Evolutionary conservation across 1,140 invertebrate species (phyloP), one percentile per base, ranked within the genome.

Genomic region (Drosophila kurseongensis): DNA sequence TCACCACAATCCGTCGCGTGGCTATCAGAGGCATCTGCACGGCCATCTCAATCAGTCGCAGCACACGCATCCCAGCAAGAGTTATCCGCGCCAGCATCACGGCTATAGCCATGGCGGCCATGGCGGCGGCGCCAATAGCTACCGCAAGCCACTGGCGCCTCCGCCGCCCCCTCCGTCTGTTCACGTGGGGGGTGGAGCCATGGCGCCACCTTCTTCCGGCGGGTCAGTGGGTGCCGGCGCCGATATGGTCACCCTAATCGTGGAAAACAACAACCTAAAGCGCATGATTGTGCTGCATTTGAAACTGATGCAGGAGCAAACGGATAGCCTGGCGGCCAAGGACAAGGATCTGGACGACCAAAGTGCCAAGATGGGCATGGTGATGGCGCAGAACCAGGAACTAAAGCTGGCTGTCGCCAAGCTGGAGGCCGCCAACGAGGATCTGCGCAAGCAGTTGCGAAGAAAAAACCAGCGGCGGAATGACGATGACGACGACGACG

Each of bases 241-340:
- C 14, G 80, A 88, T 55, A 57, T 88, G 7, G 74, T 80, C 13
- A 75, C 77, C n/a, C 41, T 88, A 7, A 83, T 88, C 35, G 76
- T 83, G 56, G 83, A 90, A 36, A 90, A 90, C 29, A 84, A 89
- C 40, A 89, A 84, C 23, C 42, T 89, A 1, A 89, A 84, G 44
- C 61, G 66, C 2, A 93, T 96, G 82, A 84, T 95, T 59, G 90
- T 96, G n/a, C 91, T 95, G n/a, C 95, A 96, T 91, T 92, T 96
- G 57, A 95, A 96, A 90, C 90, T 96, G 38, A 95, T 96, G 79
- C 95, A 96, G 91, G 95, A 96, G 81, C 95, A 96, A 82, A 95
- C 95, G 40, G 95, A 96, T 78, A 94, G 95, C 67, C 93, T 96
- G 67, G 91, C 94, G 62, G 94, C 94, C 68, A 96, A 96, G 92